Conservation (phyloP, 2,797 vertebrate species). For the Harpagifer antarcticus region DNA sequence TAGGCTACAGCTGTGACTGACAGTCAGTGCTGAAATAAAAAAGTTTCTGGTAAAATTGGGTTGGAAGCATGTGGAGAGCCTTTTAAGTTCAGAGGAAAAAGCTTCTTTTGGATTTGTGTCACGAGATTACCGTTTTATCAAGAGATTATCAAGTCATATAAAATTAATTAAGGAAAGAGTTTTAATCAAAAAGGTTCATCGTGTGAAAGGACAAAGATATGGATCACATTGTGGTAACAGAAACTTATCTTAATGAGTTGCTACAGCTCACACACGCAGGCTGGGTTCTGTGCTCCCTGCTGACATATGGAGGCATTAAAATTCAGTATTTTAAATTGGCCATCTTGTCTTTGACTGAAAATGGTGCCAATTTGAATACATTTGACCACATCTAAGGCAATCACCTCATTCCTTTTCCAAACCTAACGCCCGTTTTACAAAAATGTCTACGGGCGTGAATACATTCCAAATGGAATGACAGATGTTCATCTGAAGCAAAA, state of each 20-base stretch:
- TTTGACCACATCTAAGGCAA: constrained; percentile 58
- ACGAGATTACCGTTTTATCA: constrained; percentile 15
- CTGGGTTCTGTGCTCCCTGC: constrained; percentile 23
- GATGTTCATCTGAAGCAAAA: constrained; percentile 39
- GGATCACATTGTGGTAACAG: constrained; percentile 15
- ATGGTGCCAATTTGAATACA: constrained; percentile 32
- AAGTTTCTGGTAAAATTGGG: constrained; percentile 18
- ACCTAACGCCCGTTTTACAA: constrained; percentile 47
- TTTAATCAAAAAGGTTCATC: constrained; percentile 5
- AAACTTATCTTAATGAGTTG: constrained; percentile 24
- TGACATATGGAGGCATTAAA: constrained; percentile 31
- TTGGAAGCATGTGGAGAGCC: constrained; percentile 26
- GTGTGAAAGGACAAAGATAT: constrained; percentile 12
- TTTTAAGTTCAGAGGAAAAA: constrained; percentile 32
- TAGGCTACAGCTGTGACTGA: constrained; percentile 45
- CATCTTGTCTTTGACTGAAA: constrained; percentile 36
- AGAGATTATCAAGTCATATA: constrained; percentile 22
- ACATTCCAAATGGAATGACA: constrained; percentile 55
- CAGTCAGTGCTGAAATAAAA: constrained; percentile 23
- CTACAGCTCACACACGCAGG: constrained; percentile 7
- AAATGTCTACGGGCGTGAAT: constrained; percentile 64
- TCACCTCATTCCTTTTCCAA: constrained; percentile 36
- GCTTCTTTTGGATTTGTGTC: constrained; percentile 9
- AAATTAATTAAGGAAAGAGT: constrained; percentile 18
- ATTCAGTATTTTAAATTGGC: constrained; percentile 45